Evolutionary conservation across 2,113 vertebrate genomes (phyloP).

Genomic region (Callaeas wilsoni): DNA sequence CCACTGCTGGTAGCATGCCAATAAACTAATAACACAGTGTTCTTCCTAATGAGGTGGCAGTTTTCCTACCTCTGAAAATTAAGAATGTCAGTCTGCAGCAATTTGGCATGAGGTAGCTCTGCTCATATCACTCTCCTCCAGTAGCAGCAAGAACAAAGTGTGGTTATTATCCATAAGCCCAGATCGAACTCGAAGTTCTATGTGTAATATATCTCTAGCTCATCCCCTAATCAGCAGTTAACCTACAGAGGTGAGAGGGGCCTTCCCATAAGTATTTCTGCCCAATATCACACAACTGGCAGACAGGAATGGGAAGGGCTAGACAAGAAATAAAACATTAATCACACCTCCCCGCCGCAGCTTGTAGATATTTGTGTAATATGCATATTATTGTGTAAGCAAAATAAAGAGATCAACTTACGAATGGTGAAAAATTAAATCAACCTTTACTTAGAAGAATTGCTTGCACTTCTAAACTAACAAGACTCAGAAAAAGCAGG

Average conservation of each 20-base stretch:
- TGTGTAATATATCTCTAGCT: slow-evolving; percentile 10
- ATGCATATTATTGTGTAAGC: background rate
- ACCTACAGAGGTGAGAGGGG: background rate
- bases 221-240: background rate
- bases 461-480: background rate
- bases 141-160: slow-evolving; percentile 36
- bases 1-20: slow-evolving; percentile 31
- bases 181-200: slow-evolving; percentile 23
- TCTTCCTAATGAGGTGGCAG: slow-evolving; percentile 67
- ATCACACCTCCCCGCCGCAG: rapidly evolving
- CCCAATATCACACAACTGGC: background rate
- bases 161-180: slow-evolving; percentile 28
- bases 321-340: background rate
- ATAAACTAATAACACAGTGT: slow-evolving; percentile 51
- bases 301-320: background rate
- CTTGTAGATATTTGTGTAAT: background rate
- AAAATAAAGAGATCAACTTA: background rate
- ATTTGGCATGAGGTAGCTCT: slow-evolving; percentile 54
- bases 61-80: slow-evolving; percentile 71
- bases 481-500: background rate
- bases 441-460: background rate
- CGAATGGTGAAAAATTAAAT: background rate
- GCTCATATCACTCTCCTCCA: slow-evolving; percentile 45
- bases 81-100: slow-evolving; percentile 62
- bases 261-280: slow-evolving; percentile 3